phyloP scores from a whole-genome alignment of 1,140 invertebrate species.

The Bemisia tabaci region DNA sequence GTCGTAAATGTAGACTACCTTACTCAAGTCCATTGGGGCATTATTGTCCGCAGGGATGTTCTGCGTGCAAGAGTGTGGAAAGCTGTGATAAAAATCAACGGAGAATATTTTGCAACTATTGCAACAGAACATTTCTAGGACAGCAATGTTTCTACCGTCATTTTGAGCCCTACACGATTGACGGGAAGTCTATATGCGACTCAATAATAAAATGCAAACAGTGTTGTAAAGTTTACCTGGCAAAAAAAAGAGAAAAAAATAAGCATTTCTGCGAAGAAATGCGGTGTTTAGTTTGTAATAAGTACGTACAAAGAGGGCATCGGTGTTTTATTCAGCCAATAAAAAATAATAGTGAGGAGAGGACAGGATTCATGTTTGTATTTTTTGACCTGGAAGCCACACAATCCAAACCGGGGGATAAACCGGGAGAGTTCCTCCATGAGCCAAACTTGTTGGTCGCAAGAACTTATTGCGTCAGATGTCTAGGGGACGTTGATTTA shows the following conservation, averaged over 20 bases:
- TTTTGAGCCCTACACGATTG: neutral
- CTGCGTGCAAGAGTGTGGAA: neutral
- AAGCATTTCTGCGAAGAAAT: neutral
- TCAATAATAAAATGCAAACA: neutral
- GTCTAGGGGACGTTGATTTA: neutral
- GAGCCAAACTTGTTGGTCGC: neutral
- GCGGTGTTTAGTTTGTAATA: neutral
- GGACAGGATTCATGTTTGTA: neutral
- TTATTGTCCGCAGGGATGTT: neutral
- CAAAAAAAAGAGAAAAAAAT: neutral
- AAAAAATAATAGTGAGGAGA: neutral
- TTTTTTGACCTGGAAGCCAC: neutral
- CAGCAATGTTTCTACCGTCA: neutral
- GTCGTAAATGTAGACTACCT: neutral
- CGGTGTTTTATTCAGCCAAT: neutral
- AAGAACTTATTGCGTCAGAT: neutral
- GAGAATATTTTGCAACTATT: neutral
- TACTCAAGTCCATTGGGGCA: neutral
- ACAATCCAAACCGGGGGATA: neutral
- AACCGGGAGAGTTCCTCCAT: neutral
- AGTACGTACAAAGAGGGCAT: neutral
- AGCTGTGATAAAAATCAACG: neutral
- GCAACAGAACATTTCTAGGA: neutral
- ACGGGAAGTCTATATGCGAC: neutral
- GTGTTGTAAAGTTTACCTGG: neutral